Conservation (phyloP, 2,113 vertebrate species). For the Phoxinus phoxinus region DNA sequence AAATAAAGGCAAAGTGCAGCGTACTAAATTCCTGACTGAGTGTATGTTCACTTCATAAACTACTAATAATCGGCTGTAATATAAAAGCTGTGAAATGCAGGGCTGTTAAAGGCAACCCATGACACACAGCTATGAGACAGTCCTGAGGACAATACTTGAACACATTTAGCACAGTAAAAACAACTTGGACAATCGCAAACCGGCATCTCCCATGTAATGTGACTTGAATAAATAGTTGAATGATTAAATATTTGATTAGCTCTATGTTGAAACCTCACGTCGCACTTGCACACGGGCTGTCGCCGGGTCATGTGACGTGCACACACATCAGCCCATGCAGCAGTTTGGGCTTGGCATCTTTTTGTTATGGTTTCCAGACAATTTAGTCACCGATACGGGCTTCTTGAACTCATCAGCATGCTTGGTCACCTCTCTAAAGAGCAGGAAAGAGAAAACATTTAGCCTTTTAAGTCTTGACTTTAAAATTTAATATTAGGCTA, state of each 20-base stretch:
- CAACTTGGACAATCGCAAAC: background rate
- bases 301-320: background rate
- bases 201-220: background rate
- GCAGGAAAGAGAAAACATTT: constrained; percentile 22
- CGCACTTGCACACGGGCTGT: no score
- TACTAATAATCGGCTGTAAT: background rate
- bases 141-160: background rate
- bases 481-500: background rate
- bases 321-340: constrained; percentile 72
- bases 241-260: background rate
- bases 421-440: constrained; percentile 88
- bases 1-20: constrained; percentile 25
- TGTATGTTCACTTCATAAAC: background rate
- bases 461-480: background rate
- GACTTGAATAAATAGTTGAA: background rate
- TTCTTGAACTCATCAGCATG: constrained; percentile 74
- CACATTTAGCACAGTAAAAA: background rate
- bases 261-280: background rate
- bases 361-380: constrained; percentile 73
- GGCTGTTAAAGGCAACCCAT: background rate
- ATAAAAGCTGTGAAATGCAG: background rate
- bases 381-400: constrained; percentile 76
- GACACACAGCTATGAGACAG: background rate
- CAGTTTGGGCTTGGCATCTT: constrained; percentile 82
- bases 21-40: background rate